Evolutionary conservation across 2,113 vertebrate genomes (phyloP).

Genomic region (Oxyruncus cristatus): DNA sequence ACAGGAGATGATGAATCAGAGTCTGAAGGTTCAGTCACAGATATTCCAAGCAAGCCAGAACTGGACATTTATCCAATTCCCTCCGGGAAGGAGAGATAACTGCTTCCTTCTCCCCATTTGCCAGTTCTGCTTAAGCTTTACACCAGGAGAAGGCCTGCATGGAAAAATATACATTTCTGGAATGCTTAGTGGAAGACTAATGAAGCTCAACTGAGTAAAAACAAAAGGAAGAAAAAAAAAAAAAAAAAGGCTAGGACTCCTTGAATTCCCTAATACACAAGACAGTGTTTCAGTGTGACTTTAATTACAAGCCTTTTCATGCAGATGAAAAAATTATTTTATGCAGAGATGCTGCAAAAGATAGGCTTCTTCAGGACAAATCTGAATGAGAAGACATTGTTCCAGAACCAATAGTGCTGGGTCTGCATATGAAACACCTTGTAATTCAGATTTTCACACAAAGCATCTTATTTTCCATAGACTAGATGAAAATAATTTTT

Average conservation of each 20-base stretch:
- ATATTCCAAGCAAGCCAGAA: background rate
- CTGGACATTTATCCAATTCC: background rate
- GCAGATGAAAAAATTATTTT: background rate
- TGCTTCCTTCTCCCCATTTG: background rate
- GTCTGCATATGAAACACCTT: background rate
- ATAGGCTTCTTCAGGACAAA: background rate
- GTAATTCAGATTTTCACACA: background rate
- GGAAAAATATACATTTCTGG: background rate
- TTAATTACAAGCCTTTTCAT: background rate
- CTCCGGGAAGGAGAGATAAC: background rate
- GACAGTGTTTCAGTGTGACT: background rate
- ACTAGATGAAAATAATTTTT: background rate
- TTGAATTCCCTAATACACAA: background rate
- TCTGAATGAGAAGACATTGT: background rate
- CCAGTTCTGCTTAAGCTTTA: background rate
- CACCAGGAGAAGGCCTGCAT: background rate
- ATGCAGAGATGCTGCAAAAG: background rate
- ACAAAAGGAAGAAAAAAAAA: accelerated
- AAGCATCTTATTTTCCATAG: background rate
- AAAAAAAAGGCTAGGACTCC: background rate
- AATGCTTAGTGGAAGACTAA: background rate
- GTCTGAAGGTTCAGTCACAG: background rate
- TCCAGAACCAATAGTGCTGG: background rate
- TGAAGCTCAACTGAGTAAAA: background rate
- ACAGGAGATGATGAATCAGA: conserved; percentile 12